Percentiles rank a stretch among this genome's conserved stretches.
These are phyloP conservation scores for Acipenser ruthenus DNA, from an alignment of 2,797 vertebrate genomes.

Conservation along the genomic window DNA sequence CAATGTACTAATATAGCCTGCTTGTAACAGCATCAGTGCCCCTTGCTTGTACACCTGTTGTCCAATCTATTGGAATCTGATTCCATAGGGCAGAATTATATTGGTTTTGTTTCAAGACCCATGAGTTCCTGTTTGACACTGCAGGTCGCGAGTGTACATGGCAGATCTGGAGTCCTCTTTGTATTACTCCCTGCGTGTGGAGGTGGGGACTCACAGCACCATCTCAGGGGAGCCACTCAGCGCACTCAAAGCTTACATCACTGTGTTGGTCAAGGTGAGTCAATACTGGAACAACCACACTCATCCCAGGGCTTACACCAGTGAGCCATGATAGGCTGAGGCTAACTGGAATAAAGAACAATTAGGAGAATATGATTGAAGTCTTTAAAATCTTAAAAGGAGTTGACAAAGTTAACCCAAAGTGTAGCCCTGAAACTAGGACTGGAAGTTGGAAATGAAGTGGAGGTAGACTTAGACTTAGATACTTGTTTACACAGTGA, in stretches of 20 bases:
- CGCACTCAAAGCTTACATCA: constrained; percentile 46
- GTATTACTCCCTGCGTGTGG: constrained; percentile 56
- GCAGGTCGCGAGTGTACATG: constrained; percentile 61
- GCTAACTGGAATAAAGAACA: too few relatives aligned
- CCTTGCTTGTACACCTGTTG: background rate
- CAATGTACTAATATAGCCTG: background rate
- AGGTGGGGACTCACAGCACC: constrained; percentile 36
- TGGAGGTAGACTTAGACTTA: too few relatives aligned
- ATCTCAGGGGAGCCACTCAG: constrained; percentile 46
- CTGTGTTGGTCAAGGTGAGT: constrained; percentile 54
- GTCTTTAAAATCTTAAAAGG: too few relatives aligned
- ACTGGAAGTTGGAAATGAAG: too few relatives aligned
- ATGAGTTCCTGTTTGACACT: background rate
- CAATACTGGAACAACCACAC: background rate
- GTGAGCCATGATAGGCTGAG: too few relatives aligned
- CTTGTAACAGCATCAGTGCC: background rate
- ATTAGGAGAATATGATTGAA: too few relatives aligned
- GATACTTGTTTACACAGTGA: too few relatives aligned
- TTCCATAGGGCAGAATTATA: too few relatives aligned
- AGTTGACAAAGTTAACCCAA: too few relatives aligned
- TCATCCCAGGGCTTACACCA: too few relatives aligned
- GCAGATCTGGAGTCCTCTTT: constrained; percentile 57
- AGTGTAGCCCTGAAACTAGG: too few relatives aligned
- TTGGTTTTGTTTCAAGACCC: too few relatives aligned
- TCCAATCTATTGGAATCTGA: background rate